phyloP scores from a whole-genome alignment of 2,888 invertebrate species.

The Pantelozetes paolii region DNA sequence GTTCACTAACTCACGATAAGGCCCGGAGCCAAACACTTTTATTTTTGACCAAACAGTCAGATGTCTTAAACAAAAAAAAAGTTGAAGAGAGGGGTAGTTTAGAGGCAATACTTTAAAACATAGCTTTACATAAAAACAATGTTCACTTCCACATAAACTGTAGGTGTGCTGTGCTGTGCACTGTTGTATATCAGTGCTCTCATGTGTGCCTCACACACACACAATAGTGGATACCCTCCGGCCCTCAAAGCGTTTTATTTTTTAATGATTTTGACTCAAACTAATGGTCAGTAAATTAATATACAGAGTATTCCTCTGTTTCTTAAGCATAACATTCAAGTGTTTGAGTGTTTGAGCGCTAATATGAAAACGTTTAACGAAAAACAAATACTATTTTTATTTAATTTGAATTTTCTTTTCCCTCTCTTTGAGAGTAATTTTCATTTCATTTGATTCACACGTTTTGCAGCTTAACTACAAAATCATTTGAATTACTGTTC shows the following conservation, averaged over 20 bases:
- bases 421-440: neutral
- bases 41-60: slow-evolving; percentile 27
- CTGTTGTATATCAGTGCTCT: neutral
- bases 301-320: neutral
- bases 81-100: slow-evolving; percentile 26
- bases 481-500: neutral
- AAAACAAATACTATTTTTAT: neutral
- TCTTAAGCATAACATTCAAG: neutral
- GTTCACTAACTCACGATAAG: slow-evolving; percentile 29
- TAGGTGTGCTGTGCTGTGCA: slow-evolving; percentile 3
- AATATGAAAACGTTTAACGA: slow-evolving; percentile 4
- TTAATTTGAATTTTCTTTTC: neutral
- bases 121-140: slow-evolving; percentile 35
- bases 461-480: neutral
- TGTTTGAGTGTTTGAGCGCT: slow-evolving; percentile 11
- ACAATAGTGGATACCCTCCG: neutral
- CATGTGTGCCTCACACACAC: neutral
- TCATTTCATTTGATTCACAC: slow-evolving; percentile 5
- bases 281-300: slow-evolving; percentile 32
- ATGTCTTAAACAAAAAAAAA: slow-evolving; percentile 32
- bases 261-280: slow-evolving; percentile 25
- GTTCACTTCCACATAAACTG: slow-evolving; percentile 26
- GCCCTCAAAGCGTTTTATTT: slow-evolving; percentile 19
- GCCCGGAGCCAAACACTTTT: slow-evolving; percentile 12
- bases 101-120: slow-evolving; percentile 8